phyloP scores from a whole-genome alignment of 2,888 invertebrate species.

The Drosophila infuscata region DNA sequence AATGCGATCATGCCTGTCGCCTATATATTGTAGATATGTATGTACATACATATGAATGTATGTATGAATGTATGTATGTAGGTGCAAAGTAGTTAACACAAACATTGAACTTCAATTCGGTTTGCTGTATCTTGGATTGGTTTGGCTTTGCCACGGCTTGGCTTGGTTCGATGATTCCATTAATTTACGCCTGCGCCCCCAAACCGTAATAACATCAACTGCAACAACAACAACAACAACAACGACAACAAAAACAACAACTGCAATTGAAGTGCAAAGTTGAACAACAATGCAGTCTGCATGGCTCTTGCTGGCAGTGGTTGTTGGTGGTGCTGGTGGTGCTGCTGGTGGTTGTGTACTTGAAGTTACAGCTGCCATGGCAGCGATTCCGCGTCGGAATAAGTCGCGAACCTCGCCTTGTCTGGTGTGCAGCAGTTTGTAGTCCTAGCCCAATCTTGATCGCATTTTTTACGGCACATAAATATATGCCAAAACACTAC shows the following conservation, averaged over 20 bases:
- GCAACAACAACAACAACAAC: conserved; percentile 37
- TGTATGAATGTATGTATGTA: conserved; percentile 10
- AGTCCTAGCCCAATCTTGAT: conserved; percentile 76
- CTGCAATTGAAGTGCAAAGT: conserved; percentile 78
- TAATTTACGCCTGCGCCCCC: conserved; percentile 78
- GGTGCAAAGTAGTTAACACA: conserved; percentile 79
- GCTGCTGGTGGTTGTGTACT: conserved; percentile 37
- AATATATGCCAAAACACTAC: conserved; percentile 82
- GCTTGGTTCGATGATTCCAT: conserved; percentile 72
- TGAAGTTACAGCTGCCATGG: conserved; percentile 42
- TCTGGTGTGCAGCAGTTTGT: conserved; percentile 62
- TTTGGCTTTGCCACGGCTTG: background rate
- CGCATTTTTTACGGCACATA: conserved; percentile 82
- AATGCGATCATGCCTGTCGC: conserved; percentile 28
- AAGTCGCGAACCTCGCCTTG: conserved; percentile 64
- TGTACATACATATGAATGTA: background rate
- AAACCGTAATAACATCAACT: conserved; percentile 58
- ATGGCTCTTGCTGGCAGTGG: conserved; percentile 11
- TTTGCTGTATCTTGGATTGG: conserved; percentile 4
- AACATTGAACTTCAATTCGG: conserved; percentile 74
- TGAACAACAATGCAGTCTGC: conserved; percentile 61
- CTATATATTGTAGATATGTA: conserved; percentile 1
- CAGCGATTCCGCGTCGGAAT: conserved; percentile 40
- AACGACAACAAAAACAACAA: conserved; percentile 43
- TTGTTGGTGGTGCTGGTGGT: conserved; percentile 13